Base-by-base conservation (phyloP, 1,140 invertebrate species). In the Spodoptera litura region DNA sequence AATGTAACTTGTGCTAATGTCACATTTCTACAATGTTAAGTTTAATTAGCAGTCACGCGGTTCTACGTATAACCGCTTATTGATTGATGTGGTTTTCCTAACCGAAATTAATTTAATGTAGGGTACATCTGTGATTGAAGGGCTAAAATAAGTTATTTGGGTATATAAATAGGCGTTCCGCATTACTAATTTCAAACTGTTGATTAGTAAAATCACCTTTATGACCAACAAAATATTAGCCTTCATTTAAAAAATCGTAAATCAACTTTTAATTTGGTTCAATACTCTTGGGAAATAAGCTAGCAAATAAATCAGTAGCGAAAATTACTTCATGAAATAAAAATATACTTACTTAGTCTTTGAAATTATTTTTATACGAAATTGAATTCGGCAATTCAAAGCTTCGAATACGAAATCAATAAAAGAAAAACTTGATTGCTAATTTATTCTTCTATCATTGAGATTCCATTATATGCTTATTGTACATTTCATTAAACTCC, bases 61-160 rank as follows among this genome's bases (percentile, higher is more conserved):
- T 44, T 44, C 38, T 44, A 38, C 38, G n/a, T 49, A 49, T 15
- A 49, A 66, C 49, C 44, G 62, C 49, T 20, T 20, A 11, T 12
- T 38, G 15, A 66, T 66, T 66, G 38, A 66, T 66, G 35, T 66
- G 62, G 62, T 49, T 66, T 49, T 66, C 35, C 62, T 15, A 25
- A 15, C 11, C n/a, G n/a, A 49, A 4, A 66, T 66, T 66, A 49
- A 66, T 20, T 66, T 66, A 49, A 66, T 49, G 15, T 66, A 20
- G 31, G 31, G 31, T 31, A 25, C 20, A 58, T 38, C 35, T 62
- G n/a, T 62, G 31, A 62, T 62, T 62, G 59, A 62, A 62, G 35
- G 59, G 31, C 38, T 62, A 44, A 20, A n/a, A 25, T 66, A 15
- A 66, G 25, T 61, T 31, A 35, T 61, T 61, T 66, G 38, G 44